These are phyloP conservation scores for Triplophysa dalaica DNA, from an alignment of 2,113 vertebrate genomes.

Conservation along the genomic window DNA sequence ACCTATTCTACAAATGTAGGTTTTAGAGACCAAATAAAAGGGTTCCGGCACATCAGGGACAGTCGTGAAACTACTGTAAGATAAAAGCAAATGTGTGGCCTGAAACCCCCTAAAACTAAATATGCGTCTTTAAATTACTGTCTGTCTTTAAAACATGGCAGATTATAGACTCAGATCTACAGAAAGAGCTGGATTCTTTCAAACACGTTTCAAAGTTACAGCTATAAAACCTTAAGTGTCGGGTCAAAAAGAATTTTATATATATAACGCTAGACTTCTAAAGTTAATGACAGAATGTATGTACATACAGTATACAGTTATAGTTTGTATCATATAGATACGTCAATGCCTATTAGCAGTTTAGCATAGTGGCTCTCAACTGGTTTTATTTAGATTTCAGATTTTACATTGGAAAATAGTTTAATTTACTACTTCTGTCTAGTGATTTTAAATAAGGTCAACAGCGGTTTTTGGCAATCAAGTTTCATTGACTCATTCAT, in stretches of 20 bases:
- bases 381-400: too few species aligned
- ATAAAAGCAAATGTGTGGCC: conserved; percentile 52
- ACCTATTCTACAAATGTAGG: conserved; percentile 52
- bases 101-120: conserved; percentile 54
- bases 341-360: too few species aligned
- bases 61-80: not conserved
- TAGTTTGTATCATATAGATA: not conserved
- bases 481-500: too few species aligned
- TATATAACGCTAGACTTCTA: not conserved
- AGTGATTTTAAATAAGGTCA: too few species aligned
- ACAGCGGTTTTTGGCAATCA: too few species aligned
- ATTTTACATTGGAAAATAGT: too few species aligned
- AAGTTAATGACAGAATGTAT: not conserved
- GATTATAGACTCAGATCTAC: conserved; percentile 42
- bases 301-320: too few species aligned
- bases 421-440: too few species aligned
- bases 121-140: conserved; percentile 46
- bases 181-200: conserved; percentile 15
- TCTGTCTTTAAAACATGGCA: conserved; percentile 9
- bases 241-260: not conserved
- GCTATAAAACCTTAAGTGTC: not conserved
- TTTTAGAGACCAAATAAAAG: conserved; percentile 61
- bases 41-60: conserved; percentile 45
- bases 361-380: too few species aligned
- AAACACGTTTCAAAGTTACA: conserved; percentile 1